These are phyloP conservation scores for Fulica atra DNA, from an alignment of 2,113 vertebrate genomes.

Conservation along the genomic window DNA sequence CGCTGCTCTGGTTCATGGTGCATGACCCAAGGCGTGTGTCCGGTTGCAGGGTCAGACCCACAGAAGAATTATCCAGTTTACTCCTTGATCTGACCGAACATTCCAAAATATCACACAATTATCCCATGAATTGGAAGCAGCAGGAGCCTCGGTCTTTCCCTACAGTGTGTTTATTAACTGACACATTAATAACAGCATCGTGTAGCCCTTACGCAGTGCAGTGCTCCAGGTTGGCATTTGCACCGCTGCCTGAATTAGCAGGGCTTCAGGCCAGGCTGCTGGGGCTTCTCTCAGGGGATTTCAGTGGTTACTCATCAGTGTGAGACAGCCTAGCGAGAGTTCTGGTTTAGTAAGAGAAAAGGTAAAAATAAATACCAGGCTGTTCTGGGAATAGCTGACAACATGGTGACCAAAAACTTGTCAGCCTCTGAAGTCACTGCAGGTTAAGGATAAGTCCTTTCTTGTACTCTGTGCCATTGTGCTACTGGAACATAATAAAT, in stretches of 20 bases:
- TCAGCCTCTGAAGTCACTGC: not conserved
- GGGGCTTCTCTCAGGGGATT: constrained; percentile 29
- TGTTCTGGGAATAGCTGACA: not conserved
- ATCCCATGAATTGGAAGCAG: not conserved
- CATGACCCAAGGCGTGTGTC: not conserved
- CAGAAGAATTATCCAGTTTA: not conserved
- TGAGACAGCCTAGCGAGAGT: not conserved
- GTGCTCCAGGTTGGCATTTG: not conserved
- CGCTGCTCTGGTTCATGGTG: not conserved
- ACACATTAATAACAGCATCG: not conserved
- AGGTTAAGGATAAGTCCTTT: not conserved
- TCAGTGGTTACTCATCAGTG: not conserved
- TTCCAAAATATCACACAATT: not conserved
- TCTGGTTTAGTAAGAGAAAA: not conserved
- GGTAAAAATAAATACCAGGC: not conserved
- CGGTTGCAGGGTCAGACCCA: not conserved
- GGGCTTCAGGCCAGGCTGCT: not conserved
- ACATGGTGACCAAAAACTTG: not conserved
- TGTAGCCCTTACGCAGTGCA: not conserved
- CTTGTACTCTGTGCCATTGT: not conserved
- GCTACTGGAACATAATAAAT: not conserved
- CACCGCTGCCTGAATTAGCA: not conserved
- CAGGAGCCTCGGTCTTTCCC: not conserved
- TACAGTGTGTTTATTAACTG: not conserved
- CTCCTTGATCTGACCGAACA: not conserved